These are phyloP conservation scores for Wiebesia pumilae DNA, from an alignment of 1,140 invertebrate genomes.

Conservation along the genomic window DNA sequence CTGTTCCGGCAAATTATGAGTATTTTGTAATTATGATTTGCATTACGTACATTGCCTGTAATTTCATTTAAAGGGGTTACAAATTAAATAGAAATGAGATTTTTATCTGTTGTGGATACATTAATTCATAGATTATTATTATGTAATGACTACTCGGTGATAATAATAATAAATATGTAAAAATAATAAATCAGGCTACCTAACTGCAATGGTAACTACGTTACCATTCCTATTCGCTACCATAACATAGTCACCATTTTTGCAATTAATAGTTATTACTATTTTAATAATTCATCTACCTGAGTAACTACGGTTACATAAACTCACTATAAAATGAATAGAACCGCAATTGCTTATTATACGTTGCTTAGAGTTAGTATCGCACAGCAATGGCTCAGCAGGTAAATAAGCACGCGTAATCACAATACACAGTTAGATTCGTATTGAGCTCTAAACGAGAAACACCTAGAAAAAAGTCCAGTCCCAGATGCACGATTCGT, in stretches of 20 bases:
- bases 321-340: not conserved
- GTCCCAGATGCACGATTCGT: not conserved
- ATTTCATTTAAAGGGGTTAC: not conserved
- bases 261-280: not conserved
- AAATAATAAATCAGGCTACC: not conserved
- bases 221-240: no score
- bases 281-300: no score
- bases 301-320: not conserved
- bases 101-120: no score
- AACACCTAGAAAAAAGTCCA: not conserved
- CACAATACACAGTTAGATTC: not conserved
- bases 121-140: not conserved
- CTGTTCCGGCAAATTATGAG: not conserved
- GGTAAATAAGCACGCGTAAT: not conserved
- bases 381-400: not conserved
- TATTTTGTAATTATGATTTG: not conserved
- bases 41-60: not conserved
- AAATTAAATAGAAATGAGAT: no score
- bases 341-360: not conserved
- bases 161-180: not conserved
- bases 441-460: not conserved
- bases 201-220: no score
- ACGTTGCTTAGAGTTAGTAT: not conserved
- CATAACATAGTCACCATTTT: no score
- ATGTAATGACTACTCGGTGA: not conserved